Conservation (phyloP, 2,113 vertebrate genomes). For the Crypturellus undulatus region DNA sequence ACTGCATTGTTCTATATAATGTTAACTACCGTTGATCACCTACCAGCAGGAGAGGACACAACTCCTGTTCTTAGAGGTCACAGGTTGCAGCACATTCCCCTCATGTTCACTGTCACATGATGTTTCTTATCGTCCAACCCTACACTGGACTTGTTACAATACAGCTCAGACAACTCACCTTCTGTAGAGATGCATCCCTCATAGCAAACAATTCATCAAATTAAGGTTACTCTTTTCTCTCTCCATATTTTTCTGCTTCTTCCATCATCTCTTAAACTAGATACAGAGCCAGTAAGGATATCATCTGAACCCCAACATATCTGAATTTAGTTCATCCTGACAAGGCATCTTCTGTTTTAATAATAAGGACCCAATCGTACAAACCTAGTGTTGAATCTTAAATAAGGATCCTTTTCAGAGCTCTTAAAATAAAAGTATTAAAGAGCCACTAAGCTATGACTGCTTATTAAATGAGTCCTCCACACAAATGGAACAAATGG, state of each 20-base stretch:
- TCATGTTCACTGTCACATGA: neutral
- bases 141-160: neutral
- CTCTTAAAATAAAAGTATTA: neutral
- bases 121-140: neutral
- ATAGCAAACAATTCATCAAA: neutral
- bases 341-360: neutral
- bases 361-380: neutral
- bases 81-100: neutral
- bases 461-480: neutral
- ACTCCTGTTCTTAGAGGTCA: neutral
- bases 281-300: neutral
- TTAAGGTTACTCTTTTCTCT: neutral
- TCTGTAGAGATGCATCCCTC: neutral
- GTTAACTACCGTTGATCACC: neutral
- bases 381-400: neutral
- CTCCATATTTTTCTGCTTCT: neutral
- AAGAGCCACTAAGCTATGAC: neutral
- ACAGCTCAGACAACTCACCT: neutral
- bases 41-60: neutral
- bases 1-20: neutral
- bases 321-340: neutral
- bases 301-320: neutral
- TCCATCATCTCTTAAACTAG: neutral
- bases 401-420: neutral
- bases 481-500: fast-evolving